Conservation (phyloP, 2,113 vertebrate species). For the Donacobius atricapilla region DNA sequence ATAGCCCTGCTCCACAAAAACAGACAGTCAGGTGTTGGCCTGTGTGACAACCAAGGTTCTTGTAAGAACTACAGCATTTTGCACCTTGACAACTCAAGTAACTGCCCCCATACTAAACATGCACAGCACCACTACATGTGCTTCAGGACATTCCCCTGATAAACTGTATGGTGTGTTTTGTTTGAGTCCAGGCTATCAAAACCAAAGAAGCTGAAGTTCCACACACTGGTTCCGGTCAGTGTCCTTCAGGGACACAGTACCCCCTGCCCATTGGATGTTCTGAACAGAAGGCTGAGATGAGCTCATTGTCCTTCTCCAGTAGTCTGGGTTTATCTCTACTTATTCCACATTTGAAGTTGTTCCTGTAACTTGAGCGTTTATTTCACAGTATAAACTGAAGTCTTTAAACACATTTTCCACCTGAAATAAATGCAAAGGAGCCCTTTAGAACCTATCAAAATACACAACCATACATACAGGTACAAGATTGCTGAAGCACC, state of each 20-base stretch:
- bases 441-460: background rate
- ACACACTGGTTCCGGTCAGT: background rate
- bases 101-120: fast-evolving
- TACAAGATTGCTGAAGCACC: background rate
- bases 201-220: background rate
- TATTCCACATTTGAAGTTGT: background rate
- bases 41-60: background rate
- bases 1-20: background rate
- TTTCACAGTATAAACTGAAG: background rate
- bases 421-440: background rate
- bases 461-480: background rate
- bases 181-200: background rate
- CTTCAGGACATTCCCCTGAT: background rate
- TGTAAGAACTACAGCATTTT: background rate
- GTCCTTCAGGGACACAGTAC: background rate
- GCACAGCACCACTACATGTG: background rate
- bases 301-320: background rate
- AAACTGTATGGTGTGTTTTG: background rate
- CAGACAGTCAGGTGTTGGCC: background rate
- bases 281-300: fast-evolving
- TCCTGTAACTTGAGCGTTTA: background rate
- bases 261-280: fast-evolving
- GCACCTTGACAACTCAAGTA: background rate
- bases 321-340: background rate
- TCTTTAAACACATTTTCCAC: background rate